Evolutionary conservation across 1,140 invertebrate genomes (phyloP), one percentile per base, ranked within the genome.

Genomic region (Neotoxoptera formosana): DNA sequence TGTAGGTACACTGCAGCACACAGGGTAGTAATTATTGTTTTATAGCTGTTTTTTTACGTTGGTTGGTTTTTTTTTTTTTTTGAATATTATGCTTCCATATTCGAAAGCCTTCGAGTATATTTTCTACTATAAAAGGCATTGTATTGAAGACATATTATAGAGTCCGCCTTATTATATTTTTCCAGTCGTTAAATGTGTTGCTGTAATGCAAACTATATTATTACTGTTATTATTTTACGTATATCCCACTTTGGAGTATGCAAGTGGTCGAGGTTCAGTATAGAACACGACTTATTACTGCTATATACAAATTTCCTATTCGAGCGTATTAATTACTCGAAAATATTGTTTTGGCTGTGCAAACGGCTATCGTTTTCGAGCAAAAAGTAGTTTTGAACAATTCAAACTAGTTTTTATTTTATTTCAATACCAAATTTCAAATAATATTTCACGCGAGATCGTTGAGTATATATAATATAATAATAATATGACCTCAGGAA

Each of bases 11-110:
- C 45, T 48, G 86, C n/a, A n/a, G n/a, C n/a, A n/a, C n/a, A 36
- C 17, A 60, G 53, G 89, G 89, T 90, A 47, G 89, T 90, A 90
- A 90, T 90, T 90, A 90, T 90, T 90, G 53, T 90, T 90, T 56
- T 56, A 90, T 56, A 41, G 88, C 51, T 51, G 14, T 41, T 47
- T 87, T 41, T 88, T 88, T 88, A 89, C 88, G 34, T 89, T 34
- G 23, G 14, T 53, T n/a, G n/a, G n/a, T n/a, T n/a, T n/a, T 89
- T 89, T 53, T 89, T 89, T 53, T 17, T 41, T 41, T 41, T 41
- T 41, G 41, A 41, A 41, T 41, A 88, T 34, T 51, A 53, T 89
- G 87, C 36, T 53, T 89, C 51, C 34, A 89, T 56, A 41, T 89
- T 89, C 23, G 51, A 89, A 56, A 41, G 34, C 88, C 34, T 56